Evolutionary conservation across 2,888 invertebrate genomes (phyloP).

Genomic region (Stenchaetothrips biformis): DNA sequence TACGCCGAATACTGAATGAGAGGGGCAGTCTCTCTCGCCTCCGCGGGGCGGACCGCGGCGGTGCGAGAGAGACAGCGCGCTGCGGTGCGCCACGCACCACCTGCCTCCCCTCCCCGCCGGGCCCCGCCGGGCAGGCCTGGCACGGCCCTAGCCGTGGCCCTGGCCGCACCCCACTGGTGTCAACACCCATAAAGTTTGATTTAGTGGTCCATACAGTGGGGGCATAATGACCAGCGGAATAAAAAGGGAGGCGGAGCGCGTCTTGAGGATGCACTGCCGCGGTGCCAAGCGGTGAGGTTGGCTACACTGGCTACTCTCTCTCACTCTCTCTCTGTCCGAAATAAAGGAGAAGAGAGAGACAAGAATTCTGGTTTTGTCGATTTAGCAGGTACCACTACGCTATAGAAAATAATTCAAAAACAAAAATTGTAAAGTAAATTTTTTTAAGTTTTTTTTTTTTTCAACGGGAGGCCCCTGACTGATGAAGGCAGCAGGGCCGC

Average conservation of each 20-base stretch:
- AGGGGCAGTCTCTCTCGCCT: background rate
- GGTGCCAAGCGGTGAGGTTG: too few relatives aligned
- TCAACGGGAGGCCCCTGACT: too few relatives aligned
- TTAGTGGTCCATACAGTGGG: background rate
- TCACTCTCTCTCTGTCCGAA: background rate
- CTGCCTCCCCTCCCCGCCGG: background rate
- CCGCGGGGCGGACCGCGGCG: background rate
- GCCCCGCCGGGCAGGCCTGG: background rate
- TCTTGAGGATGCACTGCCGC: background rate
- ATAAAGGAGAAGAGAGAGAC: too few relatives aligned
- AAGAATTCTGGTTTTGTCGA: too few relatives aligned
- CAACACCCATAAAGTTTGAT: constrained; percentile 25
- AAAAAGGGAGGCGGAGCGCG: background rate
- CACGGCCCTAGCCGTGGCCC: background rate
- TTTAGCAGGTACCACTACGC: too few relatives aligned
- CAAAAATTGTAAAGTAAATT: too few relatives aligned
- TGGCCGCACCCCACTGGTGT: background rate
- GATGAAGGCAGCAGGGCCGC: too few relatives aligned
- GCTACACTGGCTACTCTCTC: background rate
- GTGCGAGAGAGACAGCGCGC: background rate
- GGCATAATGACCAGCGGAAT: background rate
- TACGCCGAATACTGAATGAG: constrained; percentile 12
- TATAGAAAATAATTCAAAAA: too few relatives aligned
- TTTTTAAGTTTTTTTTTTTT: too few relatives aligned
- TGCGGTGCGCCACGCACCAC: background rate